Percentiles rank a stretch among this genome's conserved stretches.
phyloP scores from a whole-genome alignment of 2,113 vertebrate genomes.

The Oophaga pumilio region DNA sequence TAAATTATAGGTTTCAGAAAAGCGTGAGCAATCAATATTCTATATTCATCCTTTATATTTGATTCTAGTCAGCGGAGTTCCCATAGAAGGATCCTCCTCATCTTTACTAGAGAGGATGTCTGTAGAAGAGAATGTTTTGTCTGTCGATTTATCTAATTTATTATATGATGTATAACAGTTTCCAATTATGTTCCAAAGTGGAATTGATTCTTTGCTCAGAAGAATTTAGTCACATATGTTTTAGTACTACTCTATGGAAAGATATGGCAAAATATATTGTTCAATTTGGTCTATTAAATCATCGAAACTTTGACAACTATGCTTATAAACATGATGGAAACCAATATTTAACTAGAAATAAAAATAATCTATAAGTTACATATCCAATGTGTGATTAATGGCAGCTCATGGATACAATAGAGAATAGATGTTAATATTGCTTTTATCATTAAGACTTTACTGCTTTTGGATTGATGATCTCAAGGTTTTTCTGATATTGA shows the following conservation, averaged over 20 bases:
- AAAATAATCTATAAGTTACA: background rate
- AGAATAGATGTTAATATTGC: background rate
- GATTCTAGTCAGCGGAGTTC: background rate
- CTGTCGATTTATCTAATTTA: background rate
- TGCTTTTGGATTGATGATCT: background rate
- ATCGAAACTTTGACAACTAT: slow-evolving; percentile 2
- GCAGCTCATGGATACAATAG: background rate
- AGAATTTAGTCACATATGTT: slow-evolving; percentile 1
- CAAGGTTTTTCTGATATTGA: background rate
- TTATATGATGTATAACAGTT: background rate
- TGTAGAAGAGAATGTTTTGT: background rate
- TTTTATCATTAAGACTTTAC: background rate
- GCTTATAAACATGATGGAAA: background rate
- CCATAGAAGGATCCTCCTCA: background rate
- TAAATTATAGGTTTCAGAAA: background rate
- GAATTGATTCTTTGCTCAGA: background rate
- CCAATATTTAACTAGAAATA: background rate
- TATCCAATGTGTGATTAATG: background rate
- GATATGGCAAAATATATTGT: background rate
- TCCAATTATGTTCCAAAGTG: background rate
- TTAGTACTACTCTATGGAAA: background rate
- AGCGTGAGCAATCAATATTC: background rate
- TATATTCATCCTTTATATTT: background rate
- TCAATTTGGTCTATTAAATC: background rate
- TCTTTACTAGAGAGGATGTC: background rate